Conservation (phyloP, 2,113 vertebrate species). For the Aplodontia rufa region DNA sequence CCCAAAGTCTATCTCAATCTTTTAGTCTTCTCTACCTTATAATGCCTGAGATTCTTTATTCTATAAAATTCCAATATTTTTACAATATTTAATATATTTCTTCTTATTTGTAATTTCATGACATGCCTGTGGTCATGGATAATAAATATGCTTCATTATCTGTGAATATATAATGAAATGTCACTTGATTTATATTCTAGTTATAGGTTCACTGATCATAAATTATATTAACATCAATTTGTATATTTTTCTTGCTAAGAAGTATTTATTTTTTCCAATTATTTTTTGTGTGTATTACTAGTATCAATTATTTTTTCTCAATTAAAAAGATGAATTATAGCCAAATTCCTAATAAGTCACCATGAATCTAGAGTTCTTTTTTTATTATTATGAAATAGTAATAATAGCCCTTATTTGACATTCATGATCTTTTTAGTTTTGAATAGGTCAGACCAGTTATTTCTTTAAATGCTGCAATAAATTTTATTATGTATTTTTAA, state of each 20-base stretch:
- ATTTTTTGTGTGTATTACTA: not conserved
- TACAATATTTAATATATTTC: not conserved
- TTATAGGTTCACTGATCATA: not conserved
- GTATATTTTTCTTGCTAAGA: not conserved
- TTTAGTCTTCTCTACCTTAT: not conserved
- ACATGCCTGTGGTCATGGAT: fast-evolving
- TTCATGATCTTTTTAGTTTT: not conserved
- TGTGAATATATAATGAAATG: not conserved
- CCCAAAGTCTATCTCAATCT: not conserved
- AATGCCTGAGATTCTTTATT: not conserved
- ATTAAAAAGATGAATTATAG: too few species aligned
- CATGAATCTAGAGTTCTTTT: not conserved
- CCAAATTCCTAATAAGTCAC: not conserved
- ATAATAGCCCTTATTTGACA: not conserved
- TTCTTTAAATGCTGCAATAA: not conserved
- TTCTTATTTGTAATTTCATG: not conserved
- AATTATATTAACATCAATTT: not conserved
- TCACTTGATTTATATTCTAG: not conserved
- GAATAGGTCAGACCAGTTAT: not conserved
- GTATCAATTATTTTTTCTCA: not conserved
- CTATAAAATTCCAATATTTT: not conserved
- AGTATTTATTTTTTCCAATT: not conserved
- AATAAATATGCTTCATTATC: not conserved
- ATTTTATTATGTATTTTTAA: not conserved
- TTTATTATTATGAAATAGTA: not conserved